Evolutionary conservation across 1,140 invertebrate species (phyloP), one percentile per base, ranked within the genome.

Genomic region (Aporrectodea caliginosa): DNA sequence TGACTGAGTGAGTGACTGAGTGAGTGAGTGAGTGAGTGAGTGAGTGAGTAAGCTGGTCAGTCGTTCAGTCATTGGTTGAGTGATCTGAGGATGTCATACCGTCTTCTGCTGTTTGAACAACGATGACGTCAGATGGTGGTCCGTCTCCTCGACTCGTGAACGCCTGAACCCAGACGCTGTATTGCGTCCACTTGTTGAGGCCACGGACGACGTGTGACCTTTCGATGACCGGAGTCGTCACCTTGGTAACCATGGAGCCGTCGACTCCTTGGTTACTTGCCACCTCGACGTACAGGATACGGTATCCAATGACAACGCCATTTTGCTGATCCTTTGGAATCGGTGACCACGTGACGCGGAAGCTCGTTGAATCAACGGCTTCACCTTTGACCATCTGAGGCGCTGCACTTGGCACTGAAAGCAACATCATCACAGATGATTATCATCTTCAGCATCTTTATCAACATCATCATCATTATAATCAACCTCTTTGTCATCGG

Each of bases 71-170:
- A n/a, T n/a, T n/a, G n/a, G n/a, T n/a, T n/a, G n/a, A n/a, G n/a
- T n/a, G n/a, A n/a, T n/a, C n/a, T n/a, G n/a, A n/a, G n/a, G n/a
- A n/a, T n/a, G n/a, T n/a, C 6, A 58, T 98, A 98, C 97, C 96
- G 93, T 97, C 96, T 93, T 98, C 96, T 88, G 96, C 94, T 81
- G 97, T 98, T 90, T 93, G 93, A 84, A 97, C 92, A 84, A 92
- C 92, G 89, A 98, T 93, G 79, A 95, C 94, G 89, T 86, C 93
- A 90, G 89, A 90, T 1, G 81, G 75, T 33, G 96, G 95, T 29
- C 87, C 86, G 87, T 98, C 95, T 84, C 96, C 96, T 80, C 97
- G 93, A 84, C 91, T 93, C 82, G 96, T 98, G 85, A 94, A 95
- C 73, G 96, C 96, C 82, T 95, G 89, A 83, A 98, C 93, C 95